Evolutionary conservation across 2,888 invertebrate species (phyloP), one percentile per base, ranked within the genome.

Genomic region (Platycheirus rosarum): DNA sequence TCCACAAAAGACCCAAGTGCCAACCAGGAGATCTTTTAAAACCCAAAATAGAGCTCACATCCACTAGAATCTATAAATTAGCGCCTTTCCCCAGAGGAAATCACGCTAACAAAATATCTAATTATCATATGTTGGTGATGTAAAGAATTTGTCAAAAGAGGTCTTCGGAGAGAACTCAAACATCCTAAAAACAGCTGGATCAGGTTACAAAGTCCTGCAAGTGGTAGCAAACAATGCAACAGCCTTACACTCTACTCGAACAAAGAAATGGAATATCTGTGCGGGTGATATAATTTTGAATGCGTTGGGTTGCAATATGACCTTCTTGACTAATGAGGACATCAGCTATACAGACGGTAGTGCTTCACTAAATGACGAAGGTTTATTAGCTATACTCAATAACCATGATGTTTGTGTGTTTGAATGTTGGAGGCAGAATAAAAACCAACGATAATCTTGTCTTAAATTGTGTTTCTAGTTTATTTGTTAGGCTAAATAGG

Each of bases 231-330:
- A 96, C 29, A 95, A 95, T 68, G 97, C 95, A 0, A 96, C 97
- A 85, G 94, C 96, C 0, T 91, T 98, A 6, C 99, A 99, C 88
- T 93, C 94, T 5, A 98, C 98, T 0, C 93, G 93, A 18, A 99
- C 99, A 44, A 99, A 99, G 88, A 99, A 99, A 89, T 99, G 99
- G 99, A 99, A 99, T 88, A 93, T 98, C 18, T 99, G 99, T 88
- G 98, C 99, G 1, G 98, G 98, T 5, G 88, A 97, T 90, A 97
- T 97, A 6, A 93, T 97, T 80, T 89, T 97, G 18, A 93, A 93
- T 75, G 92, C 95, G 0, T 90, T 96, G 0, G 94, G 94, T 42
- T 98, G 97, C 1, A 92, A 93, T 88, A 94, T 97, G 95, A 95
- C 95, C 0, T 95, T 95, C 0, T 89, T 94, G 7, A 91, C 92